Evolutionary conservation across 2,888 invertebrate species (phyloP).

Genomic region (Cantharis flavilabris): DNA sequence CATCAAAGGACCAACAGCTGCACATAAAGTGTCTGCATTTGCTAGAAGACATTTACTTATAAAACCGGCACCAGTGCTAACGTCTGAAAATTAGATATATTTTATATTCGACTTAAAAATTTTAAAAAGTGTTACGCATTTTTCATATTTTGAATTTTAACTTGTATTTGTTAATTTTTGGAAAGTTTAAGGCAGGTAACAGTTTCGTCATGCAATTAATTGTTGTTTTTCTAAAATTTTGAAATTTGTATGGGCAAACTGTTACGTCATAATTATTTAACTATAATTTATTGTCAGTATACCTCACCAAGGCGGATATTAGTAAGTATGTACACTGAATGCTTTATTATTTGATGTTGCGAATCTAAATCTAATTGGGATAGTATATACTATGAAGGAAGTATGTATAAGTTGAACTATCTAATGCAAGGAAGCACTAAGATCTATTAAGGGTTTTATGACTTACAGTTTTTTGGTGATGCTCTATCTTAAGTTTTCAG

Average conservation of each 20-base stretch:
- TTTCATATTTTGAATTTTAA: not conserved
- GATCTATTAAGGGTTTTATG: not conserved
- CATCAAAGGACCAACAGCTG: slow-evolving; percentile 94
- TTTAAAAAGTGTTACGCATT: not conserved
- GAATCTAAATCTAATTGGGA: not conserved
- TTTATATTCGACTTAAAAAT: not conserved
- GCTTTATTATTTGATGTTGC: not conserved
- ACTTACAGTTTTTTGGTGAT: not conserved
- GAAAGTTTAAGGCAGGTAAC: not conserved
- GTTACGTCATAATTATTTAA: not conserved
- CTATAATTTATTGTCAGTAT: not conserved
- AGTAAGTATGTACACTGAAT: not conserved
- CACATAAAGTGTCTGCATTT: slow-evolving; percentile 94
- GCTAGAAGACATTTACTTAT: slow-evolving; percentile 94
- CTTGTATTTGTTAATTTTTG: not conserved
- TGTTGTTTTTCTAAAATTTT: no score
- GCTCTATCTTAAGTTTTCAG: not conserved
- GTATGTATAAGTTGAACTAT: not conserved
- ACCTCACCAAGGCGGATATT: not conserved
- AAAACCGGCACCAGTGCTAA: slow-evolving; percentile 78
- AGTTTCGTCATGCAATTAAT: not conserved
- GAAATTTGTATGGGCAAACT: not conserved
- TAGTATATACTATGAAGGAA: not conserved
- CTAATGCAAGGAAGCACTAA: not conserved
- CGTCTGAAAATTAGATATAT: slow-evolving; percentile 56